Base-by-base conservation (phyloP, 2,113 vertebrate species). In the Indicator maculatus region DNA sequence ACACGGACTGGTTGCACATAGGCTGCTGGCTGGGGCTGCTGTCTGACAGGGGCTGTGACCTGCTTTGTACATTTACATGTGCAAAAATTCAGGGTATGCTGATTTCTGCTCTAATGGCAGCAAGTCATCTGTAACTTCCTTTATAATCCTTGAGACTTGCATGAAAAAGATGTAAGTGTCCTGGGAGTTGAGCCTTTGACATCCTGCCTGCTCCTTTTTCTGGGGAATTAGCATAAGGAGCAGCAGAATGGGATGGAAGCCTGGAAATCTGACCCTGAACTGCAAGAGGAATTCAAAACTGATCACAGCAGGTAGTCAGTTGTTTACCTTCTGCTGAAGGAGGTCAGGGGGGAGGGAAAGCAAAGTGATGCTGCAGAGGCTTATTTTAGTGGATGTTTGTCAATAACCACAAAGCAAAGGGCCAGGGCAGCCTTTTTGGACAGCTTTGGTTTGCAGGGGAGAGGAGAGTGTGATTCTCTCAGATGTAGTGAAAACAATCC, bases 51-150 rank as follows among this genome's bases (percentile, higher is more conserved):
- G 45, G 24, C 23, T 72, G 33, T 85, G 81, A 89, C 75, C 72
- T 80, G 69, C 12, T 83, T 90, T 72, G 13, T 74, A 26, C 47
- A 44, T 92, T 88, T 31, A 31, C 28, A 11, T 20, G 20, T 65
- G 69, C 44, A 72, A 2, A 94, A 94, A 61, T 41, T 12, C 59
- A 71, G 21, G 2, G 13, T 53, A 8, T 73, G 78, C 59, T 72
- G 87, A 50, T 93, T 90, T 88, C 66, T 82, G 93, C 91, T 89
- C 53, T 52, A 41, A 36, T 56, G 67, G 66, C 44, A 92, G 66
- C 78, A 84, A 74, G 64, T 88, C 11, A 67, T 36, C 53, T 77
- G 31, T 41, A 52, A 38, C 76, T 72, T 69, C 56, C 45, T 73
- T 53, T 47, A 16, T 80, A 81, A 86, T 86, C 77, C 89, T 44